Conservation (phyloP, 2,888 invertebrate genomes). For the Melanostoma scalare region DNA sequence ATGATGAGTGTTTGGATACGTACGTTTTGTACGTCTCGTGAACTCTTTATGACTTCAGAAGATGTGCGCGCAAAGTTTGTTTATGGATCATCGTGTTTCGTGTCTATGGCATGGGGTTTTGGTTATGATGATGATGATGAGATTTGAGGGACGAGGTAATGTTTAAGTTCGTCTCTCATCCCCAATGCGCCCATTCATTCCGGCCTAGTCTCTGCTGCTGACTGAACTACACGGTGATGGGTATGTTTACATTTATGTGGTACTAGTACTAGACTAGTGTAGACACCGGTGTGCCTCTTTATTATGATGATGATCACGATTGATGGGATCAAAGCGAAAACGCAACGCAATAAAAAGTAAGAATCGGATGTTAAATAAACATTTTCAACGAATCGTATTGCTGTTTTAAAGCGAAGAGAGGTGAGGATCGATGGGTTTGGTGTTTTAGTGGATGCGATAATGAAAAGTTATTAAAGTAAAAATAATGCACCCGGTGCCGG, state of each 20-base stretch:
- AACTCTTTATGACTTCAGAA: conserved; percentile 46
- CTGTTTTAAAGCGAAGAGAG: conserved; percentile 32
- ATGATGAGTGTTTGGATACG: conserved; percentile 71
- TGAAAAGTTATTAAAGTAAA: conserved; percentile 1
- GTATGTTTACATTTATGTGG: conserved; percentile 63
- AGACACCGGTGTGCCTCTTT: conserved; percentile 63
- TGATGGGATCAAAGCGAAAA: conserved; percentile 71
- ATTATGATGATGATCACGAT: conserved; percentile 72
- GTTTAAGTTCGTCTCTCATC: neutral
- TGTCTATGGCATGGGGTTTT: too few relatives aligned
- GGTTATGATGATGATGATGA: conserved; percentile 50
- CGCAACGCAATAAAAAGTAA: conserved; percentile 66
- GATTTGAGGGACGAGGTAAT: conserved; percentile 29
- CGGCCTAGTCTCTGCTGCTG: neutral
- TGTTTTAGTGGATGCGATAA: conserved; percentile 31
- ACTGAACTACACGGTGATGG: conserved; percentile 31
- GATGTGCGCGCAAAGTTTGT: conserved; percentile 58
- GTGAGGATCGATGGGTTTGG: conserved; percentile 35
- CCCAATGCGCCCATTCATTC: neutral
- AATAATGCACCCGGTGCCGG: neutral
- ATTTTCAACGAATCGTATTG: conserved; percentile 33
- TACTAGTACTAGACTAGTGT: conserved; percentile 12
- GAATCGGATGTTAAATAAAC: conserved; percentile 71
- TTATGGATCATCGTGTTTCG: conserved; percentile 47
- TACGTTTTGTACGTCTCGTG: conserved; percentile 33